A percentile compares a stretch with the other conserved stretches of the same genome.
phyloP scores from a whole-genome alignment of 2,888 invertebrate species.

The Mimachlamys varia region DNA sequence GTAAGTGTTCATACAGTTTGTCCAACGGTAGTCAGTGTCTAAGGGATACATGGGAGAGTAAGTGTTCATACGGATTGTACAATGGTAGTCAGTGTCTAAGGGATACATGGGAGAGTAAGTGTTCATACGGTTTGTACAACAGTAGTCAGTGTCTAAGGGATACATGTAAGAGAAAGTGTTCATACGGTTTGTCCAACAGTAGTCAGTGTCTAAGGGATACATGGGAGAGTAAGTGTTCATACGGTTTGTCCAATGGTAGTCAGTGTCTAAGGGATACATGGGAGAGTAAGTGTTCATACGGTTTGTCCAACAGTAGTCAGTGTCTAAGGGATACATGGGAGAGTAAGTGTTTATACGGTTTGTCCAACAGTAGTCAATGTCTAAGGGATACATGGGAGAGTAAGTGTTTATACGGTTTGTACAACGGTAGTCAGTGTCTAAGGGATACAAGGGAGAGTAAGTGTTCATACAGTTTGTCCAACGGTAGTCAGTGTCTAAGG shows the following conservation, averaged over 20 bases:
- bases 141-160: conserved; percentile 97
- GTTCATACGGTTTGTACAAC: too few relatives aligned
- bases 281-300: conserved; percentile 84
- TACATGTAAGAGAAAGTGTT: conserved; percentile 84
- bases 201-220: neutral
- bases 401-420: too few relatives aligned
- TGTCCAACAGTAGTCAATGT: too few relatives aligned
- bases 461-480: too few relatives aligned
- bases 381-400: conserved; percentile 91
- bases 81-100: neutral
- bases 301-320: neutral
- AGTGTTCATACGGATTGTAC: too few relatives aligned
- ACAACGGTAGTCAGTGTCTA: neutral
- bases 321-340: neutral
- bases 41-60: conserved; percentile 90
- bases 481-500: conserved; percentile 98
- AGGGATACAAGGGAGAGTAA: neutral
- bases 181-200: too few relatives aligned
- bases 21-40: conserved; percentile 96
- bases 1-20: too few relatives aligned
- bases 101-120: neutral
- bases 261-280: conserved; percentile 93
- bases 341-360: too few relatives aligned
- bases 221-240: neutral
- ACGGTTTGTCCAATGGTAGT: too few relatives aligned